Evolutionary conservation across 2,888 invertebrate species (phyloP).

Genomic region (Tortrix viridana): DNA sequence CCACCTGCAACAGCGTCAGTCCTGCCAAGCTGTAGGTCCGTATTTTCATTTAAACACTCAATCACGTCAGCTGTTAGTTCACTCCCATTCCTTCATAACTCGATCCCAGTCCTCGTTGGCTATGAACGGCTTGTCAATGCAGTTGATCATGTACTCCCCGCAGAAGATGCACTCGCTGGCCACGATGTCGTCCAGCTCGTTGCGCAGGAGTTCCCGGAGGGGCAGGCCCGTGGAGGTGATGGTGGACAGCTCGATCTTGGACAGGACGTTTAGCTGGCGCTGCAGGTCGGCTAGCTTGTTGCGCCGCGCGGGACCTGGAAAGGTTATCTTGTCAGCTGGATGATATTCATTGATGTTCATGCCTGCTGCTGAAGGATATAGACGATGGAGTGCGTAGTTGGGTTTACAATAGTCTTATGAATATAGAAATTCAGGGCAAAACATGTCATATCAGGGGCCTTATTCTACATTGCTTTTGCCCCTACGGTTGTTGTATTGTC

Average conservation of each 20-base stretch:
- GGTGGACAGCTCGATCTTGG: constrained; percentile 75
- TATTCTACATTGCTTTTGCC: too few species aligned
- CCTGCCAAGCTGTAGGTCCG: too few species aligned
- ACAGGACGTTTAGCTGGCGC: constrained; percentile 83
- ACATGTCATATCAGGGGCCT: too few species aligned
- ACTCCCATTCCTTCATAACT: constrained; percentile 94
- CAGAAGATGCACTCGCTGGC: constrained; percentile 97
- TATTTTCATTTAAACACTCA: too few species aligned
- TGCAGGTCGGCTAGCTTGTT: constrained; percentile 87
- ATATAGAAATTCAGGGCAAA: too few species aligned
- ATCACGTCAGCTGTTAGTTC: too few species aligned
- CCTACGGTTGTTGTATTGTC: too few species aligned
- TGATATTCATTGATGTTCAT: too few species aligned
- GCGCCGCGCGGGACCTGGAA: constrained; percentile 81
- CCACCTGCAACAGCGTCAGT: too few species aligned
- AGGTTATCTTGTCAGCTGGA: background rate
- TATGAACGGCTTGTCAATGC: constrained; percentile 95
- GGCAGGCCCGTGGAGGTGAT: constrained; percentile 71
- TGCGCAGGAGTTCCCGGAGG: constrained; percentile 87
- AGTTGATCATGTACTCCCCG: constrained; percentile 95
- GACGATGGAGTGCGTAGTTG: too few species aligned
- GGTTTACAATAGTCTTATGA: too few species aligned
- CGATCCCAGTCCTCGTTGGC: constrained; percentile 92
- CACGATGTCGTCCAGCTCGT: constrained; percentile 94
- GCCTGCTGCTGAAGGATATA: too few species aligned